Evolutionary conservation across 2,888 invertebrate species (phyloP).

Genomic region (Apamea monoglypha): DNA sequence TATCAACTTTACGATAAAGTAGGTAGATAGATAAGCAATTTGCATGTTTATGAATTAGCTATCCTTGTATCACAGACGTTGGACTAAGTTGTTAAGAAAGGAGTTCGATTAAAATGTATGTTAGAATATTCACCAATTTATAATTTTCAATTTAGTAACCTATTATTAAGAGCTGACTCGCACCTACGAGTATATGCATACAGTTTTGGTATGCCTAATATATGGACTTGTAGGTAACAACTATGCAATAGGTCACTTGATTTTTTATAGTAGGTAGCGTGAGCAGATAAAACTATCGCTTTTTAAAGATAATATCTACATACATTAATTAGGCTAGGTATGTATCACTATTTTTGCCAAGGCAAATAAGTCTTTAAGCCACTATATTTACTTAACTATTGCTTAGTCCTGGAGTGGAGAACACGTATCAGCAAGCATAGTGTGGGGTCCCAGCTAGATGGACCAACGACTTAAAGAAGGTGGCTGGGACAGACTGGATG

Average conservation of each 20-base stretch:
- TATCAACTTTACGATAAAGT: not conserved
- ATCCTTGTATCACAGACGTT: conserved; percentile 42
- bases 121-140: conserved; percentile 14
- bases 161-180: not conserved
- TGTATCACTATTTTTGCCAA: not conserved
- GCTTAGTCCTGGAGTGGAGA: no score
- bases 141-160: conserved; percentile 35
- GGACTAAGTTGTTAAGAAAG: conserved; percentile 35
- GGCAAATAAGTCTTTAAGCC: not conserved
- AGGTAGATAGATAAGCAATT: conserved; percentile 16
- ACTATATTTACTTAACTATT: no score
- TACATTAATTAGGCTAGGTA: not conserved
- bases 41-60: conserved; percentile 44
- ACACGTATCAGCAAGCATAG: no score
- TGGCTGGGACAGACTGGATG: no score
- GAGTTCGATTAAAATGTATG: conserved; percentile 37
- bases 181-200: not conserved
- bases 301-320: not conserved
- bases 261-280: not conserved
- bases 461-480: no score
- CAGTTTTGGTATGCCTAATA: not conserved
- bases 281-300: not conserved
- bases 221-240: not conserved
- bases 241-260: not conserved
- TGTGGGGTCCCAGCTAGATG: no score